Base-by-base conservation (phyloP, 2,888 invertebrate genomes). In the Rhogogaster chlorosoma region DNA sequence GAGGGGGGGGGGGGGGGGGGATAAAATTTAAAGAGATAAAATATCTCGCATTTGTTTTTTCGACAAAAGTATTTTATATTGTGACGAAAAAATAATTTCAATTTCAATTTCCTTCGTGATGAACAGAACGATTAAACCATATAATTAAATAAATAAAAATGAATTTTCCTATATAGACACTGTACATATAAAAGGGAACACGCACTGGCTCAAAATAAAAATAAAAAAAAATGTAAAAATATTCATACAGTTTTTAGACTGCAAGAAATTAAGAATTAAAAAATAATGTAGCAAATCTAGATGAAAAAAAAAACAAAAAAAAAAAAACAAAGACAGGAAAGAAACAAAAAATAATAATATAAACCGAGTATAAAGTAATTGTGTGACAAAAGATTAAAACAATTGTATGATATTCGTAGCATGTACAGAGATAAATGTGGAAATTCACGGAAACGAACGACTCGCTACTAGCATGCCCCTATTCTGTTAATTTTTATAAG, bases 401-500 rank as follows among this genome's bases (percentile, higher is more conserved):
- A 38, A 80, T 36, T 80, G 80, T 80, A 80, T 53, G 78, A 78
- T 78, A 78, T 78, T 78, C n/a, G 53, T 53, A 53, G 77, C 9
- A 15, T 32, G 29, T 77, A n/a, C n/a, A 29, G 32, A 53, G 15
- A 42, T 71, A 53, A 75, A 15, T 49, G 32, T 77, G 32, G n/a
- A 80, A 80, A 32, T 70, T 64, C 3, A 83, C 67, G 67, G 32
- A 83, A 67, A 83, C 70, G 67, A 83, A 67, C 83, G 70, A 83
- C 83, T 67, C 83, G 83, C 67, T 36, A 83, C 83, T 83, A 67
- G 83, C 83, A 83, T 70, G 83, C 83, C 83, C 83, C 67, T 83
- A 42, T 80, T 83, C 83, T 70, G 45, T 83, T 83, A 70, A 83
- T 83, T 83, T 67, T 83, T 83, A 67, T 49, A 70, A 77, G 32